Percentiles rank a stretch among this genome's conserved stretches.
Evolutionary conservation across 2,113 vertebrate genomes (phyloP).

Genomic region (Calcarius ornatus): DNA sequence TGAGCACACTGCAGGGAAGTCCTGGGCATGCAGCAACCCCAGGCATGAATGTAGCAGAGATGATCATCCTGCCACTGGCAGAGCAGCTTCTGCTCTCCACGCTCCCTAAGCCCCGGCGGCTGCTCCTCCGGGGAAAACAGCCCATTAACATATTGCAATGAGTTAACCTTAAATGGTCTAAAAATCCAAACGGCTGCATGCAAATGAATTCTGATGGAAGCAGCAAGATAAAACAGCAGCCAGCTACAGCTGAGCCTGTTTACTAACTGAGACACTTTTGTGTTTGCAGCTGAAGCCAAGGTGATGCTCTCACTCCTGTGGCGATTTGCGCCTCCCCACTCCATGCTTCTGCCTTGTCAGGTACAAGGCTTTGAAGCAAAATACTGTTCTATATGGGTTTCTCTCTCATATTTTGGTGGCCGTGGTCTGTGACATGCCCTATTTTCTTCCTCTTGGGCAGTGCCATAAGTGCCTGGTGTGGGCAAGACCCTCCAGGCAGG

Average conservation of each 20-base stretch:
- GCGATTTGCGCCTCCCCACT: neutral
- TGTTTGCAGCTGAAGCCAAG: neutral
- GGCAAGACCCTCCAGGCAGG: neutral
- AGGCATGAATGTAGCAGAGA: neutral
- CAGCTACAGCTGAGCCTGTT: neutral
- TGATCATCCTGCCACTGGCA: neutral
- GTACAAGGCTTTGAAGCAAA: neutral
- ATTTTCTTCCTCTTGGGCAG: neutral
- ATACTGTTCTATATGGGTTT: neutral
- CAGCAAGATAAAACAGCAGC: neutral
- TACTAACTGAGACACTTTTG: neutral
- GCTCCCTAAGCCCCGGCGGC: neutral
- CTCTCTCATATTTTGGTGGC: neutral
- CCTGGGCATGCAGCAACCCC: neutral
- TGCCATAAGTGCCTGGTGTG: neutral
- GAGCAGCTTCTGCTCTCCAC: neutral
- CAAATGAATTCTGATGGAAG: neutral
- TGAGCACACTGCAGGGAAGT: neutral
- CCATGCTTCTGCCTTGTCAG: neutral
- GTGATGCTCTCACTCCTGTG: neutral
- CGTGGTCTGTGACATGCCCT: neutral
- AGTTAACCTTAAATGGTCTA: slow-evolving; percentile 56
- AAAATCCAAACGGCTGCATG: slow-evolving; percentile 6
- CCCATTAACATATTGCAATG: neutral
- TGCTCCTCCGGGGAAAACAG: neutral